Base-by-base conservation (phyloP, 2,113 vertebrate species). In the Tyto alba region DNA sequence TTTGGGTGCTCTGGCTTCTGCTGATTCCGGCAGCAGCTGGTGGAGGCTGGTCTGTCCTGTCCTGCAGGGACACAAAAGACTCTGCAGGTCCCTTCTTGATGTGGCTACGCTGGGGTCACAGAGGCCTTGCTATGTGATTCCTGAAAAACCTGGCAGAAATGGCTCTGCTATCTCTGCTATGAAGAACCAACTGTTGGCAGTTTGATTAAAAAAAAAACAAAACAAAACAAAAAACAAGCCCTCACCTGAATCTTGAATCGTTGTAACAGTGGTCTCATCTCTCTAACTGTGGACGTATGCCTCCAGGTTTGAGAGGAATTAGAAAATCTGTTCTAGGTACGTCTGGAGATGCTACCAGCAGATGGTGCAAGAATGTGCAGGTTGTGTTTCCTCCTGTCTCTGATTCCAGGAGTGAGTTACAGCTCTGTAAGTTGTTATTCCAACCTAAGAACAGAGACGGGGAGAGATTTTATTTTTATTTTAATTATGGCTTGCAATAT, bases 291-390 rank as follows among this genome's bases (percentile, higher is more conserved):
- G 63, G 50, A n/a, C 0, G 0, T 21, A 45, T 16, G 55, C 53
- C 7, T 40, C 59, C 75, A 78, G 55, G 36, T 50, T 20, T 11
- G n/a, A 36, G 60, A 75, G 38, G 71, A 83, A 59, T 25, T 8
- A 1, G 1, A 40, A n/a, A 40, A 59, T 7, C 77, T 13, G 16
- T 64, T 13, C 29, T 4, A 82, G 63, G 75, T 57, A 19, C 0
- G 25, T 27, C 78, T 90, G 6, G 79, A 90, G 93, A 72, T 32
- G 75, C 72, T 48, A 57, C 85, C 96, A 92, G 95, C 75, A 96
- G 96, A 94, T 94, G 93, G 90, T 95, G 88, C 95, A 95, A 80
- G 80, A 72, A 55, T 3, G 60, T 38, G 55, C 83, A 47, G 72
- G 47, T 74, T 63, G 40, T 25, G 43, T 13, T 88, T 63, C 76